Percentiles rank a stretch among this genome's conserved stretches.
These are phyloP conservation scores for Drosophila tanythrix DNA, from an alignment of 2,888 invertebrate genomes.

Conservation along the genomic window DNA sequence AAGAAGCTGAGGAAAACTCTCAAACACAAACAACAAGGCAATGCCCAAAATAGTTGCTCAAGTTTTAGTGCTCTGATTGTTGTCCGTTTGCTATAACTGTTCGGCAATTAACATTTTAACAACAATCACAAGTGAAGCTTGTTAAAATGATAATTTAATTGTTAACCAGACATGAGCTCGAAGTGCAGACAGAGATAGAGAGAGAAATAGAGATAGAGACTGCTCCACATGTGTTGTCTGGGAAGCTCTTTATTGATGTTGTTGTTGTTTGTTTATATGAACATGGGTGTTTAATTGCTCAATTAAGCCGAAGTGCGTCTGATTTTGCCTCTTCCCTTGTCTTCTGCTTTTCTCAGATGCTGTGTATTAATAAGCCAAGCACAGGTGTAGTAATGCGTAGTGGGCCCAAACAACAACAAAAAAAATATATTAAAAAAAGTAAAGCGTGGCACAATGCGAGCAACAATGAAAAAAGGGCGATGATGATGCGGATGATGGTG, in stretches of 20 bases:
- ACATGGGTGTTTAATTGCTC: constrained; percentile 82
- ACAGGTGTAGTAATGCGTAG: constrained; percentile 75
- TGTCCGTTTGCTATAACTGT: constrained; percentile 81
- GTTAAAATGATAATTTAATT: constrained; percentile 84
- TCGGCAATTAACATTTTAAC: constrained; percentile 81
- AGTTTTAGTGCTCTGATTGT: constrained; percentile 69
- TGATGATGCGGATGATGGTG: background rate
- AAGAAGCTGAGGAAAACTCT: constrained; percentile 36
- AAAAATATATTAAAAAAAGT: constrained; percentile 15
- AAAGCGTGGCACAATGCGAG: constrained; percentile 45
- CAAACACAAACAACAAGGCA: constrained; percentile 51
- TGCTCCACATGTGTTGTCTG: constrained; percentile 77
- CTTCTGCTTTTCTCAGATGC: constrained; percentile 46
- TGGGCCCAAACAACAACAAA: constrained; percentile 18
- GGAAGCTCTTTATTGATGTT: constrained; percentile 65
- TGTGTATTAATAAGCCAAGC: constrained; percentile 44
- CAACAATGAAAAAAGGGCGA: constrained; percentile 20
- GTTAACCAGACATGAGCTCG: constrained; percentile 72
- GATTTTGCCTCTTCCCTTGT: constrained; percentile 23
- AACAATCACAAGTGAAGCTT: constrained; percentile 73
- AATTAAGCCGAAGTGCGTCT: constrained; percentile 79
- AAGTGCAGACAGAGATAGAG: background rate
- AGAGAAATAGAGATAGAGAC: constrained; percentile 1
- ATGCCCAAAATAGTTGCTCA: constrained; percentile 73
- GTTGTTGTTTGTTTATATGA: constrained; percentile 50